Evolutionary conservation across 2,888 invertebrate genomes (phyloP).

Genomic region (Xestia rhomboidea): DNA sequence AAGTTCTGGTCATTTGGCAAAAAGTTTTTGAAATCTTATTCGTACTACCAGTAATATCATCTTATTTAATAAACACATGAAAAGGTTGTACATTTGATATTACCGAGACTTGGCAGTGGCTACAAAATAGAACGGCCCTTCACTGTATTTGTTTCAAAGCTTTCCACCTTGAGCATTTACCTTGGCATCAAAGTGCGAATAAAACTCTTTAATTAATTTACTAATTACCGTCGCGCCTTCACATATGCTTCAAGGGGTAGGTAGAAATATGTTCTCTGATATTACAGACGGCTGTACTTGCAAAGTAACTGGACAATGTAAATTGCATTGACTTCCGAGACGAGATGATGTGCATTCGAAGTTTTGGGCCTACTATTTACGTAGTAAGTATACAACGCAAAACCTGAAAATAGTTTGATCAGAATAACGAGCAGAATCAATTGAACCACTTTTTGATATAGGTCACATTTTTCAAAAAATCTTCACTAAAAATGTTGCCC

Average conservation of each 20-base stretch:
- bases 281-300: background rate
- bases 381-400: too few species aligned
- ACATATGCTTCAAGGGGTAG: background rate
- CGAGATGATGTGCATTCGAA: background rate
- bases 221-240: conserved; percentile 30
- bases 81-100: conserved; percentile 8
- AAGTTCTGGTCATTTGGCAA: too few species aligned
- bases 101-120: background rate
- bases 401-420: too few species aligned
- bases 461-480: too few species aligned
- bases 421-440: too few species aligned
- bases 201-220: conserved; percentile 29
- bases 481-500: too few species aligned
- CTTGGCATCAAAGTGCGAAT: conserved; percentile 45
- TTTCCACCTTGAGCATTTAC: conserved; percentile 51
- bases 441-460: too few species aligned
- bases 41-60: background rate
- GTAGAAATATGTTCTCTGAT: background rate
- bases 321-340: background rate
- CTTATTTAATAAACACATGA: background rate
- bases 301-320: background rate
- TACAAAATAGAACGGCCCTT: conserved; percentile 52
- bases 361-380: too few species aligned
- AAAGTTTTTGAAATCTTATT: background rate
- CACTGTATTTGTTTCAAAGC: conserved; percentile 50